Evolutionary conservation across 2,888 invertebrate genomes (phyloP).

Genomic region (Cryptocheilus praepositus): DNA sequence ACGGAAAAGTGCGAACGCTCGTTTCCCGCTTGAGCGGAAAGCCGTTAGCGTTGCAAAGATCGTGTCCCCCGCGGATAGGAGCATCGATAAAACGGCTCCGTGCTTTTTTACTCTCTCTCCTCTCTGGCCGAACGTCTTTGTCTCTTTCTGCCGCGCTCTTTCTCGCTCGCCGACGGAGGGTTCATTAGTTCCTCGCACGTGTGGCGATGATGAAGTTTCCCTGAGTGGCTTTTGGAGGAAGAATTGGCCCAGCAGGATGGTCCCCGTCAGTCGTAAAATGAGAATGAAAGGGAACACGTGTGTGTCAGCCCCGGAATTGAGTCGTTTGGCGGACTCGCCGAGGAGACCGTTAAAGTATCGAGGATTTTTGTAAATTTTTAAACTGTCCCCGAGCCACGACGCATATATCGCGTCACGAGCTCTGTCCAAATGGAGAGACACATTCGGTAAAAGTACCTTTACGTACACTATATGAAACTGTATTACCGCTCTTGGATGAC

Average conservation of each 20-base stretch:
- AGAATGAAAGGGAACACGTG: constrained; percentile 25
- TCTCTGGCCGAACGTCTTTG: not conserved
- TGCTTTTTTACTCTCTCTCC: not conserved
- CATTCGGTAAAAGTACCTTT: too few relatives aligned
- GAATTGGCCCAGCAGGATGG: constrained; percentile 34
- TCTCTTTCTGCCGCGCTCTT: not conserved
- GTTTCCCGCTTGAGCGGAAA: not conserved
- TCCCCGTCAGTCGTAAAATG: constrained; percentile 34
- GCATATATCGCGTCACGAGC: constrained; percentile 7
- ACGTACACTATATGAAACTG: too few relatives aligned
- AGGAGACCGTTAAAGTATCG: constrained; percentile 24
- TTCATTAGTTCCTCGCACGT: constrained; percentile 28
- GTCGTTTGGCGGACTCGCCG: constrained; percentile 12
- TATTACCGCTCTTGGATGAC: too few relatives aligned
- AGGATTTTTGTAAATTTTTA: constrained; percentile 32
- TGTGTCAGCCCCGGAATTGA: constrained; percentile 32
- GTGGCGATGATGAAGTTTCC: constrained; percentile 35
- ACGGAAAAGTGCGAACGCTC: not conserved
- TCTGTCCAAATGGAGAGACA: not conserved
- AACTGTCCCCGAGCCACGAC: constrained; percentile 1
- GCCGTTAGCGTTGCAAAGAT: too few relatives aligned
- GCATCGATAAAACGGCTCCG: not conserved
- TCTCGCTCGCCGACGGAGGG: not conserved
- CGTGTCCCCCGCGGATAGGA: too few relatives aligned
- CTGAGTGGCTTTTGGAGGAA: constrained; percentile 13